Conservation (phyloP, 2,797 vertebrate genomes). For the Malacoraja senta region DNA sequence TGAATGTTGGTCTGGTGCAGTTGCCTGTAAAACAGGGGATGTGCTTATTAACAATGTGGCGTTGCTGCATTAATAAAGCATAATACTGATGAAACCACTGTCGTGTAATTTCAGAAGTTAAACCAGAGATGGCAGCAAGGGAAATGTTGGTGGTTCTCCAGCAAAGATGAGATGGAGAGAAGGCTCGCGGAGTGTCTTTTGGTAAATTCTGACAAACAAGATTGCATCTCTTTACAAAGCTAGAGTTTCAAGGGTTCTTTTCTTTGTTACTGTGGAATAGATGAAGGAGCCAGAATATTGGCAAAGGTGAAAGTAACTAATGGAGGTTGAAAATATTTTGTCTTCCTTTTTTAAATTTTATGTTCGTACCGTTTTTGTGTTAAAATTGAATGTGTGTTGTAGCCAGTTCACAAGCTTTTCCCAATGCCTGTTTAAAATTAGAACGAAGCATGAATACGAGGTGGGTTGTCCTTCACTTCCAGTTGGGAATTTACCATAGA, state of each 20-base stretch:
- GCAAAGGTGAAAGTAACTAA: not conserved
- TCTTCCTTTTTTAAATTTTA: not conserved
- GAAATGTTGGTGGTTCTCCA: not conserved
- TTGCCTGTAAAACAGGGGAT: not conserved
- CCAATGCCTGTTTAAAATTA: not conserved
- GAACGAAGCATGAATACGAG: not conserved
- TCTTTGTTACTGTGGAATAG: not conserved
- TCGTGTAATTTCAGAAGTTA: not conserved
- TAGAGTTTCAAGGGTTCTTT: not conserved
- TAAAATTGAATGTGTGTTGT: not conserved
- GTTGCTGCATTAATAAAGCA: not conserved
- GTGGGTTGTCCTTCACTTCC: not conserved
- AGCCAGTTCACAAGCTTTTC: not conserved
- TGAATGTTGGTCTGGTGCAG: not conserved
- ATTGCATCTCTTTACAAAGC: not conserved
- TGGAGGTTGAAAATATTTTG: not conserved
- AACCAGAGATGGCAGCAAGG: not conserved
- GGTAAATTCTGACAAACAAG: not conserved
- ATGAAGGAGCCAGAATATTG: not conserved
- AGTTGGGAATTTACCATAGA: not conserved
- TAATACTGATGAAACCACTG: not conserved
- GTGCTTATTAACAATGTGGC: not conserved
- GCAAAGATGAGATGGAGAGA: not conserved
- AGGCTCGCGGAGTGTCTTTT: not conserved
- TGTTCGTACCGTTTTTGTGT: not conserved